Evolutionary conservation across 1,140 invertebrate genomes (phyloP), one percentile per base, ranked within the genome.

Genomic region (Drosophila bifasciata): DNA sequence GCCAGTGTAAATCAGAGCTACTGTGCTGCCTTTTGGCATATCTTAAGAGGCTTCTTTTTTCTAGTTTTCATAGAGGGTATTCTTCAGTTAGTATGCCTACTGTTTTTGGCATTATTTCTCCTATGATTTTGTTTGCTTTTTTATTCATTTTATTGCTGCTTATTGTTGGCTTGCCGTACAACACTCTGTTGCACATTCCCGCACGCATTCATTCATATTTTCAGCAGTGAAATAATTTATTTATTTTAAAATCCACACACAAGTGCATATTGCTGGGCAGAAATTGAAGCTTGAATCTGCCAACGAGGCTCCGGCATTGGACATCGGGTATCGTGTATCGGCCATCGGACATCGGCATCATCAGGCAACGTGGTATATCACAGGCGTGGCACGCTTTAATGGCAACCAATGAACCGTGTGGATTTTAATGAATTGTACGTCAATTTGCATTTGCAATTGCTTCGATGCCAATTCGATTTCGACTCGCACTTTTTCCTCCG

Each of bases 391-490:
- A 70, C 60, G 72, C 81, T 86, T 73, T 66, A 86, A 73, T 78
- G 61, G 74, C 55, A 48, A 41, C 61, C 78, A 86, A 76, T 88
- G 83, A 79, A 71, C 63, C 74, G 52, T 58, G 48, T 49, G 50
- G 66, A 66, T 78, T 86, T 86, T 83, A 86, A 86, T 88, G 83
- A 86, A 86, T 83, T 86, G 70, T 56, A 59, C 83, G 68, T 83
- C 70, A 76, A 83, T 68, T 83, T 86, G 69, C 78, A 78, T 81
- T 79, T 57, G 59, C 61, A 68, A 77, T 73, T 70, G 58, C 48
- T 77, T 73, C 73, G 61, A 67, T 81, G 76, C 75, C 51, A 81
- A 80, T 76, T 81, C 45, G 63, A 56, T 61, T 75, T 45, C 49
- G 60, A 21, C 50, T 21, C 60, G 44, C 57, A 68, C 51, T 57